phyloP scores from a whole-genome alignment of 2,113 vertebrate species.

The Vulpes ferrilata region DNA sequence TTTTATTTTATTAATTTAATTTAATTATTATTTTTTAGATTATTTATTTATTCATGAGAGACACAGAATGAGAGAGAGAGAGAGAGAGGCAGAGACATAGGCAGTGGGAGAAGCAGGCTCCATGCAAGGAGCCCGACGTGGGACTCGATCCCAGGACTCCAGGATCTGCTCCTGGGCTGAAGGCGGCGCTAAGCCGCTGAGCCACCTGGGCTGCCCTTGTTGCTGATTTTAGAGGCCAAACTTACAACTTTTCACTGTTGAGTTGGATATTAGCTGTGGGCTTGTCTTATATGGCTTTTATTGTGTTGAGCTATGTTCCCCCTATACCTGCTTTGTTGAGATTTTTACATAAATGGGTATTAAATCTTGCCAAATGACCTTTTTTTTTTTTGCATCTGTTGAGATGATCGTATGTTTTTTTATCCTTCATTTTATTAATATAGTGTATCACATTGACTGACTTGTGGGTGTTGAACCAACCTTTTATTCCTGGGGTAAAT shows the following conservation, averaged over 20 bases:
- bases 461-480: neutral
- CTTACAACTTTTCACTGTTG: neutral
- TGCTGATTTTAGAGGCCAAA: neutral
- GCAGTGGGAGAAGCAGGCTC: too few species aligned
- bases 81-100: too few species aligned
- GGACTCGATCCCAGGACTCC: too few species aligned
- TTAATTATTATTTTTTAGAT: too few species aligned
- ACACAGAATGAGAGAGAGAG: too few species aligned
- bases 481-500: neutral
- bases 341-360: neutral
- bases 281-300: neutral
- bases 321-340: neutral
- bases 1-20: too few species aligned
- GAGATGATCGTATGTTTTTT: neutral
- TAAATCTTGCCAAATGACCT: neutral
- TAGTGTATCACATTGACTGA: neutral
- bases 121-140: too few species aligned
- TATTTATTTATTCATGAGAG: too few species aligned
- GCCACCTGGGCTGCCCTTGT: neutral
- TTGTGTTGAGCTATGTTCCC: neutral
- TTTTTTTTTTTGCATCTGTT: neutral
- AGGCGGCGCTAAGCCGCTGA: too few species aligned
- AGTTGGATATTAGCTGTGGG: neutral
- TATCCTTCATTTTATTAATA: neutral
- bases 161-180: too few species aligned